Evolutionary conservation across 2,113 vertebrate species (phyloP).

Genomic region (Colistium nudipinnis): DNA sequence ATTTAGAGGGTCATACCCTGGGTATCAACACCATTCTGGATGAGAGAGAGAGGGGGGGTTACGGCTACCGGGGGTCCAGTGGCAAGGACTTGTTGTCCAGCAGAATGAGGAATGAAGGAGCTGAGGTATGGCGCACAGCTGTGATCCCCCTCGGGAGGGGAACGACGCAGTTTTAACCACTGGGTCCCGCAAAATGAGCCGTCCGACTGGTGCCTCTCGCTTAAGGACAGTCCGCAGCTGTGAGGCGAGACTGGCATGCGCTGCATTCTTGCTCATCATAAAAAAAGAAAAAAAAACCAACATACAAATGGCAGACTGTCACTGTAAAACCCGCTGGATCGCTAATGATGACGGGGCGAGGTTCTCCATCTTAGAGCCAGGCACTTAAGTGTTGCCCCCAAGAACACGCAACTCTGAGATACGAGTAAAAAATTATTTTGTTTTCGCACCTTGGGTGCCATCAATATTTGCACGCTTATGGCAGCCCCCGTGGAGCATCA

Average conservation of each 20-base stretch:
- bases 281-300: too few relatives aligned
- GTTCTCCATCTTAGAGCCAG: conserved; percentile 7
- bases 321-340: neutral
- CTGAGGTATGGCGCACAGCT: conserved; percentile 59
- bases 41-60: conserved; percentile 35
- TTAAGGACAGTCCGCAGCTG: conserved; percentile 57
- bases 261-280: conserved; percentile 49
- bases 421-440: neutral
- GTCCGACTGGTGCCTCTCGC: conserved; percentile 46
- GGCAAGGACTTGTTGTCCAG: conserved; percentile 9
- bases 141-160: conserved; percentile 38
- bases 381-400: conserved; percentile 16
- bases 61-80: conserved; percentile 13
- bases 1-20: conserved; percentile 21
- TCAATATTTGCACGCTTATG: neutral
- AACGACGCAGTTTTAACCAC: conserved; percentile 20
- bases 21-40: conserved; percentile 11
- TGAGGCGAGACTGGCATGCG: conserved; percentile 47
- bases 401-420: neutral
- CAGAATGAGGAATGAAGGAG: conserved; percentile 40
- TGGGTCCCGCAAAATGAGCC: conserved; percentile 28
- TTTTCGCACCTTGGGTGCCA: neutral
- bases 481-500: neutral
- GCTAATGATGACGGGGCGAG: neutral
- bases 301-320: neutral